Evolutionary conservation across 2,113 vertebrate species (phyloP).

Genomic region (Meleagris gallopavo): DNA sequence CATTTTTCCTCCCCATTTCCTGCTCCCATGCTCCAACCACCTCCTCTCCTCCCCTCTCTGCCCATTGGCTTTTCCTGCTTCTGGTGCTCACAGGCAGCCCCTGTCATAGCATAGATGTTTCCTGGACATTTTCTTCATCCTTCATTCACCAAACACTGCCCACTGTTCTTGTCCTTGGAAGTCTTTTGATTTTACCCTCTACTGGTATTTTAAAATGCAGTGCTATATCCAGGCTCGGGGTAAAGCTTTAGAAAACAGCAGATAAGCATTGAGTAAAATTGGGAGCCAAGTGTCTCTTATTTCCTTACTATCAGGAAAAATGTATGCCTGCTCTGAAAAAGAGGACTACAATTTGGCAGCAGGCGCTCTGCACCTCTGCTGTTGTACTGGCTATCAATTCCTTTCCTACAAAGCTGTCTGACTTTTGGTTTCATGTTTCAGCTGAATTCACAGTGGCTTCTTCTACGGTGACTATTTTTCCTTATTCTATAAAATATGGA

Average conservation of each 20-base stretch:
- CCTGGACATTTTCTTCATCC: not conserved
- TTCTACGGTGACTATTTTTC: not conserved
- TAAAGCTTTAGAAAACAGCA: not conserved
- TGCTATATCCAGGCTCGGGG: not conserved
- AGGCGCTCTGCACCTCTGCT: accelerated
- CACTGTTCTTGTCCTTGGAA: not conserved
- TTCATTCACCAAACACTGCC: not conserved
- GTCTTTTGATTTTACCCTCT: not conserved
- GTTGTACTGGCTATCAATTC: accelerated
- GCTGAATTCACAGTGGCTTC: not conserved
- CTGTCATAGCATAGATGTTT: not conserved
- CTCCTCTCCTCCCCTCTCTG: accelerated
- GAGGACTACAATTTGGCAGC: accelerated
- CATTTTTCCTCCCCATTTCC: accelerated
- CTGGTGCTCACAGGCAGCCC: not conserved
- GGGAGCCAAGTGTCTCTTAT: not conserved
- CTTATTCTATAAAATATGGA: slow-evolving; percentile 17
- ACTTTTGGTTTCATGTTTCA: not conserved
- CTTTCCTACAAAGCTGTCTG: not conserved
- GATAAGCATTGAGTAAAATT: not conserved
- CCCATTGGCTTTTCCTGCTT: not conserved
- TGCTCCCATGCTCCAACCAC: not conserved
- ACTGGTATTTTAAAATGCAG: not conserved
- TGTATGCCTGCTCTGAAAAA: not conserved
- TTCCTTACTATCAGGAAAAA: not conserved